Evolutionary conservation across 2,113 vertebrate species (phyloP).

Genomic region (Bubo blakistoni): DNA sequence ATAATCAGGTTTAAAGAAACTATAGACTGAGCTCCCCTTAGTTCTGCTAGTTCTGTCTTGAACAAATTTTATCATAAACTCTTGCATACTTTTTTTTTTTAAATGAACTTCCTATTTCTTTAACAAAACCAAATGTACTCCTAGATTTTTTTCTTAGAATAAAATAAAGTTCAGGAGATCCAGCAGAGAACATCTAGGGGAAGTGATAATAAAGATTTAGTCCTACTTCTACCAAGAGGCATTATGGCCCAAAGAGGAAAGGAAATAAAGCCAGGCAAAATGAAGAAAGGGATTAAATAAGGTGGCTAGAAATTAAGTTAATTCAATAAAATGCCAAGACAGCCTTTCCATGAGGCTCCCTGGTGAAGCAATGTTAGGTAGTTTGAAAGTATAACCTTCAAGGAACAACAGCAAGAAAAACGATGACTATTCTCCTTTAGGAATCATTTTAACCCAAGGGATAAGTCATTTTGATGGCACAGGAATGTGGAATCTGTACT

Average conservation of each 20-base stretch:
- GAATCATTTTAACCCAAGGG: not conserved
- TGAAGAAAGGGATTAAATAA: not conserved
- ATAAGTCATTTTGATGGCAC: not conserved
- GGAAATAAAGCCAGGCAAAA: not conserved
- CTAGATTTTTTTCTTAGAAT: not conserved
- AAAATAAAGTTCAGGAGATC: not conserved
- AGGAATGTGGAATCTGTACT: not conserved
- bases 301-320: not conserved
- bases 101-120: not conserved
- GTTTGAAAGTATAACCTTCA: not conserved
- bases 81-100: not conserved
- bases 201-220: not conserved
- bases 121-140: not conserved
- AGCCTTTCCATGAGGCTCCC: not conserved
- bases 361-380: not conserved
- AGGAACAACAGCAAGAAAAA: not conserved
- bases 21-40: not conserved
- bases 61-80: not conserved
- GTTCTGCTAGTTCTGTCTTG: not conserved
- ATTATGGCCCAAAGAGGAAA: not conserved
- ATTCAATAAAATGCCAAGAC: not conserved
- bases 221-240: not conserved
- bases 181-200: not conserved
- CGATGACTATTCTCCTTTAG: not conserved
- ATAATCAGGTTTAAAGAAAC: not conserved